Percentiles rank a stretch among this genome's conserved stretches.
Conservation (phyloP, 2,113 vertebrate genomes). For the Xenopus laevis region DNA sequence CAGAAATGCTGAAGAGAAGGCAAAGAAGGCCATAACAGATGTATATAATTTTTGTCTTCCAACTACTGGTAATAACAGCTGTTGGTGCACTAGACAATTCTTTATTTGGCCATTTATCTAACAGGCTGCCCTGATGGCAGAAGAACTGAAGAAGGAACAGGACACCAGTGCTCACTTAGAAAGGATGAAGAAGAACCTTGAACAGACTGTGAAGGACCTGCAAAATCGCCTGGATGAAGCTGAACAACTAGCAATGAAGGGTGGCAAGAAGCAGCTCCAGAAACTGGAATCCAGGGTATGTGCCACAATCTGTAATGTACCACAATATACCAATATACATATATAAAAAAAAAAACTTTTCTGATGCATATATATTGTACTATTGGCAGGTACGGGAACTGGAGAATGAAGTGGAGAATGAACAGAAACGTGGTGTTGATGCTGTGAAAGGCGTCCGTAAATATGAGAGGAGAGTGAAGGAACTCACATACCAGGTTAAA, state of each 20-base stretch:
- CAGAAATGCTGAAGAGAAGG: constrained; percentile 60
- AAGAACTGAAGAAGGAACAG: constrained; percentile 64
- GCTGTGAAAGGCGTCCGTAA: too few relatives aligned
- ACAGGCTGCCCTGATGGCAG: constrained; percentile 54
- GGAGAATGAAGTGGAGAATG: too few relatives aligned
- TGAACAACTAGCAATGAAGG: constrained; percentile 58
- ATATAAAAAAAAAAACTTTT: background rate
- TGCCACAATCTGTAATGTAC: background rate
- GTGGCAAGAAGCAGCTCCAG: constrained; percentile 61
- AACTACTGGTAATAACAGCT: background rate
- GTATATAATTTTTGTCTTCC: constrained; percentile 50
- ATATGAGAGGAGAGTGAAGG: too few relatives aligned
- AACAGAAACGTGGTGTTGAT: too few relatives aligned
- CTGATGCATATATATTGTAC: too few relatives aligned
- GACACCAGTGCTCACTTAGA: constrained; percentile 61
- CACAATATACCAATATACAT: background rate
- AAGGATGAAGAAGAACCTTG: constrained; percentile 47
- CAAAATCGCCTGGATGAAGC: constrained; percentile 57
- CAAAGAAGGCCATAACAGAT: constrained; percentile 64
- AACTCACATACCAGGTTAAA: too few relatives aligned
- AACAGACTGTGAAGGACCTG: constrained; percentile 55
- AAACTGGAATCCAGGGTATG: constrained; percentile 72
- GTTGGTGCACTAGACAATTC: background rate
- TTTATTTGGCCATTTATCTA: constrained; percentile 11
- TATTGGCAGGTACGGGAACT: too few relatives aligned